These are phyloP conservation scores for Palythoa heliodiscus DNA, from an alignment of 92 coral and sea anemone species.

Conservation along the genomic window DNA sequence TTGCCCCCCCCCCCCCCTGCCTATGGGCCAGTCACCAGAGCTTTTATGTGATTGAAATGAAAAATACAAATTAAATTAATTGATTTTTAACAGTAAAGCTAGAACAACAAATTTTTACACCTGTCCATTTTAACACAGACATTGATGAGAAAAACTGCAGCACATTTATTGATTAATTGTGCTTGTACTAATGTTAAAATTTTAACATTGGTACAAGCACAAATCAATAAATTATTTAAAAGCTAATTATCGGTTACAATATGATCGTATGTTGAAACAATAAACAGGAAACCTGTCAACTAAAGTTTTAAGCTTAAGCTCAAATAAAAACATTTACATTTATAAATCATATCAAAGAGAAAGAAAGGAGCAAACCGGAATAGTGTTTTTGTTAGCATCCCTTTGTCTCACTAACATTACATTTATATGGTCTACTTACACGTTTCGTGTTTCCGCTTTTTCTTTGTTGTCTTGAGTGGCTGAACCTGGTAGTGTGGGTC, in stretches of 20 bases:
- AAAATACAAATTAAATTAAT: not conserved
- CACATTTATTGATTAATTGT: conserved; percentile 1
- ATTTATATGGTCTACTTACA: conserved; percentile 2
- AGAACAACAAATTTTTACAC: conserved; percentile 7
- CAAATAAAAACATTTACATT: not conserved
- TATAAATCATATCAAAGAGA: conserved; percentile 4
- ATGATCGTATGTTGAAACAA: conserved; percentile 1
- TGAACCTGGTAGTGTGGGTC: conserved; percentile 5
- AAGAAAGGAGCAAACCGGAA: conserved; percentile 4
- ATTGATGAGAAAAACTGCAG: conserved; percentile 9
- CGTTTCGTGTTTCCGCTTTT: conserved; percentile 7
- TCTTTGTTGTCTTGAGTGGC: conserved; percentile 6
- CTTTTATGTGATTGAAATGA: conserved; percentile 8
- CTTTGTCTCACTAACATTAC: conserved; percentile 2
- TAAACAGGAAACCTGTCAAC: not conserved
- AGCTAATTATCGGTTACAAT: no score
- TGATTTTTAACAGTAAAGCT: not conserved
- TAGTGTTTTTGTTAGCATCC: not conserved
- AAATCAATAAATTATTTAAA: conserved; percentile 2
- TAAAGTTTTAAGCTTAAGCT: not conserved
- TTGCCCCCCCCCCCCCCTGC: not conserved
- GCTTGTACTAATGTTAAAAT: conserved; percentile 5
- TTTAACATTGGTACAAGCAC: conserved; percentile 1
- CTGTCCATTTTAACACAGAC: conserved; percentile 5
- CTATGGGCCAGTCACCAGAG: conserved; percentile 13